A percentile compares a stretch with the other conserved stretches of the same genome.
Conservation (phyloP, 2,797 vertebrate genomes). For the Halcyon leucocephala region DNA sequence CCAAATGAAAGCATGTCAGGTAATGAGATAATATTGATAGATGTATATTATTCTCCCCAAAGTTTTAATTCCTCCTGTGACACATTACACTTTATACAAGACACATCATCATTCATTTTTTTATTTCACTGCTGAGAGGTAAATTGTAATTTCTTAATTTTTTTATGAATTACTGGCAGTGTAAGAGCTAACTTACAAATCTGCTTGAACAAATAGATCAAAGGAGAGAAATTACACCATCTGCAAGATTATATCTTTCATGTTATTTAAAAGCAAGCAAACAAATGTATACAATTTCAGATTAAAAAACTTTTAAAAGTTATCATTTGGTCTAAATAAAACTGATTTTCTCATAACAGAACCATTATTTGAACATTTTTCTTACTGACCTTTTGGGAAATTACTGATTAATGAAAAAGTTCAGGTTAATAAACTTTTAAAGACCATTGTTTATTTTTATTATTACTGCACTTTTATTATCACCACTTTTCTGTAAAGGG, state of each 20-base stretch:
- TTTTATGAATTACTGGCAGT: neutral
- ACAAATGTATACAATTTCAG: neutral
- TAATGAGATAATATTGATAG: neutral
- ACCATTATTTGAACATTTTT: neutral
- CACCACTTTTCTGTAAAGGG: neutral
- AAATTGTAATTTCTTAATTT: neutral
- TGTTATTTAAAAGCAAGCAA: neutral
- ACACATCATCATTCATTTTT: neutral
- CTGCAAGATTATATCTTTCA: neutral
- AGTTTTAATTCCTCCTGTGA: neutral
- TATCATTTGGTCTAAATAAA: neutral
- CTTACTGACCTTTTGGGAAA: neutral
- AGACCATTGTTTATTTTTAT: neutral
- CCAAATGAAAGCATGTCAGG: neutral
- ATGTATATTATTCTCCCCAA: neutral
- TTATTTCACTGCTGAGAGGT: neutral
- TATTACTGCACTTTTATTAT: neutral
- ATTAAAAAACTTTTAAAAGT: neutral
- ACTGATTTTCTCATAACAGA: neutral
- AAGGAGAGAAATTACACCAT: neutral
- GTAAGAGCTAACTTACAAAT: neutral
- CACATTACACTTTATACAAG: neutral
- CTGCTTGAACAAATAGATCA: neutral
- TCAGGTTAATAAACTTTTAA: neutral
- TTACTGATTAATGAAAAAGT: neutral